Evolutionary conservation across 2,888 invertebrate genomes (phyloP), one percentile per base, ranked within the genome.

Genomic region (Campoplex capitator): DNA sequence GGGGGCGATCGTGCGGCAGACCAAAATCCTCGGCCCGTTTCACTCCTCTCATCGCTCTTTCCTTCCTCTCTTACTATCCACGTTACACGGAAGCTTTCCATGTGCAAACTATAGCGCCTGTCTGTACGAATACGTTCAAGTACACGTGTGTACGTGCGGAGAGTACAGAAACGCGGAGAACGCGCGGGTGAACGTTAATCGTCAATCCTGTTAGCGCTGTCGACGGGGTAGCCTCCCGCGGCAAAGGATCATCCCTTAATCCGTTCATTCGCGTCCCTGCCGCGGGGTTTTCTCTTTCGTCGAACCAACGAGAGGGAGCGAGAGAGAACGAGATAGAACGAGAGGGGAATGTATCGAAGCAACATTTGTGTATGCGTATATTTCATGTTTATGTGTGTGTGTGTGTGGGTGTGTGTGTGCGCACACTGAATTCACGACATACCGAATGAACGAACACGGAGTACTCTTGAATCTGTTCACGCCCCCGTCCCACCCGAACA

Each of bases 211-310:
- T 91, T 93, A 94, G 93, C 92, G 88, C 89, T 91, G 92, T 91
- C 92, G 92, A 91, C 92, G 90, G 93, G 91, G 92, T 92, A 88
- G 83, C 87, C 86, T 84, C 87, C 92, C 90, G 90, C 92, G 90
- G 91, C 90, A 91, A 92, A 93, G 93, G 94, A 93, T 94, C 94
- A 94, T 94, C 94, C 94, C 92, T 94, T 94, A 94, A 94, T 94
- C 94, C 93, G 92, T 93, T 94, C 94, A 94, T 94, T 93, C 94
- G 93, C 94, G 91, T 93, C 93, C 92, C 92, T 91, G 92, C 91
- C 90, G 91, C 91, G 67, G 65, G 80, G 68, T 87, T 84, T 87
- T 87, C 83, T 85, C 87, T 83, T 76, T 82, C 76, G 81, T 74
- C 79, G 83, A 79, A 73, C 32, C 18, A 78, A 51, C 79, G 70